Percentiles rank a stretch among this genome's conserved stretches.
phyloP scores from a whole-genome alignment of 1,140 invertebrate genomes.

The Papilio aristodemus region DNA sequence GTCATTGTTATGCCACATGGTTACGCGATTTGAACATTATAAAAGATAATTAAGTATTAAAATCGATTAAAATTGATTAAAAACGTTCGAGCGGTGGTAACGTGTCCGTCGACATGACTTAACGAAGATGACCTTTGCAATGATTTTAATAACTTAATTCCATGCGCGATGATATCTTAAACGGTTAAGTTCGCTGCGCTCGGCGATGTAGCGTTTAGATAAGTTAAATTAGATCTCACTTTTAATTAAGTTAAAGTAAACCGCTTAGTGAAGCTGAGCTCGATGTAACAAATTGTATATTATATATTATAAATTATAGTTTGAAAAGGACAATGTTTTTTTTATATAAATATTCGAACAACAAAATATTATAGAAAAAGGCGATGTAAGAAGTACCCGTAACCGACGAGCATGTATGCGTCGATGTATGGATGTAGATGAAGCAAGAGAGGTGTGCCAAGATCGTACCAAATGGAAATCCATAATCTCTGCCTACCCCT shows the following conservation, averaged over 20 bases:
- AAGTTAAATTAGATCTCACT: conserved; percentile 26
- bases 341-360: no score
- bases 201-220: conserved; percentile 18
- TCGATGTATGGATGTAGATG: no score
- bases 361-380: no score
- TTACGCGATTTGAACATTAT: background rate
- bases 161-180: conserved; percentile 40
- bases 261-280: background rate
- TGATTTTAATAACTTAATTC: conserved; percentile 42
- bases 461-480: no score
- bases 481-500: no score
- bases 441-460: no score
- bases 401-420: no score
- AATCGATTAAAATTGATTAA: conserved; percentile 11
- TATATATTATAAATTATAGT: background rate
- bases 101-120: background rate
- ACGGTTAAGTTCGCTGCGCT: conserved; percentile 26
- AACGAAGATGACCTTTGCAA: conserved; percentile 36
- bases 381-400: no score
- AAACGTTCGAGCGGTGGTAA: background rate
- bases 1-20: background rate
- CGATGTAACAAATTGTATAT: background rate
- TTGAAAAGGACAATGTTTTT: no score
- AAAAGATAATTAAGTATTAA: background rate
- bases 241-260: conserved; percentile 18